These are phyloP conservation scores for Notodonta dromedarius DNA, from an alignment of 2,888 invertebrate genomes.

Conservation along the genomic window DNA sequence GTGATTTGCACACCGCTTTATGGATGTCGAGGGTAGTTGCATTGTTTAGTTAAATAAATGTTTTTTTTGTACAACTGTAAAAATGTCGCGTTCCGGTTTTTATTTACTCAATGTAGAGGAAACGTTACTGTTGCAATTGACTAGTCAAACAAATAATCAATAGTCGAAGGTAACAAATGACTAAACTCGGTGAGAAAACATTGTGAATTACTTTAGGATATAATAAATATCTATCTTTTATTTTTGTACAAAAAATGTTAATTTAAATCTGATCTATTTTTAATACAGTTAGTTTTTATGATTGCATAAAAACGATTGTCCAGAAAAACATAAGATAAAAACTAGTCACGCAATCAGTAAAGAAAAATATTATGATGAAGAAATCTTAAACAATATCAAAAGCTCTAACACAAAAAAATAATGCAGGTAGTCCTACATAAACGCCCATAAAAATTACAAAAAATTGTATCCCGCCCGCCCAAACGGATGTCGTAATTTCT, in stretches of 20 bases:
- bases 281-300: background rate
- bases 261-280: background rate
- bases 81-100: background rate
- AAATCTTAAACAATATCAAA: background rate
- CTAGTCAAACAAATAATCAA: background rate
- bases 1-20: slow-evolving; percentile 3
- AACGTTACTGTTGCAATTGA: background rate
- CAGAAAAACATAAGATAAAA: background rate
- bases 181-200: background rate
- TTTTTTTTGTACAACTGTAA: background rate
- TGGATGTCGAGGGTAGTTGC: background rate
- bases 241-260: background rate
- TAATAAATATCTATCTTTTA: background rate
- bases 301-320: background rate
- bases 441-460: background rate
- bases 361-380: background rate
- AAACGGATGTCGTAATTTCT: slow-evolving; percentile 2
- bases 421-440: background rate
- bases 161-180: background rate
- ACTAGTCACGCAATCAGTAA: background rate
- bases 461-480: background rate
- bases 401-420: background rate
- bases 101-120: background rate
- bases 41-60: background rate
- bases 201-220: background rate